Evolutionary conservation across 64 coral and sea anemone species (phyloP), one percentile per base, ranked within the genome.

Genomic region (Porites lutea): DNA sequence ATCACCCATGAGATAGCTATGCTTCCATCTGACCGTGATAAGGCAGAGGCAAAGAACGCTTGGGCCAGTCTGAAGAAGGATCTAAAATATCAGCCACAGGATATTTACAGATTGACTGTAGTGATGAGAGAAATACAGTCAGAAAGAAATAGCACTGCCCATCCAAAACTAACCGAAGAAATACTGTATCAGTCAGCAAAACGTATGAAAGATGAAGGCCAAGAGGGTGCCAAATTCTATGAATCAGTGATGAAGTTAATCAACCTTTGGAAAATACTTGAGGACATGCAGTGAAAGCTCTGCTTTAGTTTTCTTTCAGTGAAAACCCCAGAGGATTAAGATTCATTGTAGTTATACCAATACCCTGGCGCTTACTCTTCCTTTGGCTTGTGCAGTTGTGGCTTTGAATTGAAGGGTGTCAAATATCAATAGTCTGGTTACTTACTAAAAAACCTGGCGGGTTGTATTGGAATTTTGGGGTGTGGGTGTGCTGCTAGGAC

Each of bases 81-180:
- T 20, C 10, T 71, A 23, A 23, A 71, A 15, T 71, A 6, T 20
- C 5, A 71, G 15, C 67, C 21, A 71, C 18, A 0, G 67, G 67
- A 71, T 71, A 3, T 71, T 20, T 4, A 71, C 6, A 0, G 0
- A 7, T 23, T 71, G 67, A 23, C 67, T 71, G 15, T 15, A 1
- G n/a, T 23, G 15, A 71, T 71, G 67, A 71, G 19, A 71, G 5
- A 5, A 23, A 71, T 71, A n/a, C 67, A 71, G 67, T 27, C 19
- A 23, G 14, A 71, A 23, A 71, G 67, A 71, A 71, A 71, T 71
- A 23, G 0, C 67, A 71, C 67, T 23, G 67, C 67, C 43, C 67
- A 37, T 71, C 67, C 67, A 19, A 8, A 71, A 71, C 67, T 71
- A 71, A 71, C 67, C 43, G 67, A 71, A 71, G 14, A 71, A 71